phyloP scores from a whole-genome alignment of 2,888 invertebrate species.

The Sarcophaga caerulescens region DNA sequence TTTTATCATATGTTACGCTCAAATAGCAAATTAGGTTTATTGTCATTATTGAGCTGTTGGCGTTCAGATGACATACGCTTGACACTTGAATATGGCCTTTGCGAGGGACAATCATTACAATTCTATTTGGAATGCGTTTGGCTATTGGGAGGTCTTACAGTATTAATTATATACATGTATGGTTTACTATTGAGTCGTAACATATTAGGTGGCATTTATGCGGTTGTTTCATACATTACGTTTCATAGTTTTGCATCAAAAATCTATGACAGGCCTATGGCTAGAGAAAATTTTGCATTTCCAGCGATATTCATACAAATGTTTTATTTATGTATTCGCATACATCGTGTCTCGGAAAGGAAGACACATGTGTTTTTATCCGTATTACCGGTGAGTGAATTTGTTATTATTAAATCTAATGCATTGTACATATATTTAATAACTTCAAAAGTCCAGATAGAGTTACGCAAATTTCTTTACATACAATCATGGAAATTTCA shows the following conservation, averaged over 20 bases:
- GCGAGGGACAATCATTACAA: conserved; percentile 89
- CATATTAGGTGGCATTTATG: conserved; percentile 87
- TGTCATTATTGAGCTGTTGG: conserved; percentile 73
- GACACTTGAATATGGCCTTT: conserved; percentile 77
- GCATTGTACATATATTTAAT: no score
- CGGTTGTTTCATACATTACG: conserved; percentile 88
- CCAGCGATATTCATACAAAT: conserved; percentile 90
- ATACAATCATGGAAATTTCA: no score
- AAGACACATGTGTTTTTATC: conserved; percentile 68
- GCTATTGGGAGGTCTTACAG: conserved; percentile 87
- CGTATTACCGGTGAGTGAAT: not conserved
- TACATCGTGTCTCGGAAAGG: conserved; percentile 78
- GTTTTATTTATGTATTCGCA: conserved; percentile 84
- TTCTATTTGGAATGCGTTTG: conserved; percentile 92
- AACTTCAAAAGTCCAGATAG: no score
- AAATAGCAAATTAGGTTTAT: conserved; percentile 58
- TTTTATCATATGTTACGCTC: conserved; percentile 75
- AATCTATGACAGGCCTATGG: conserved; percentile 92
- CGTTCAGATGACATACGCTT: conserved; percentile 69
- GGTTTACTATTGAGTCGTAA: conserved; percentile 87
- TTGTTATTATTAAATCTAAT: no score
- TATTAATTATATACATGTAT: conserved; percentile 86
- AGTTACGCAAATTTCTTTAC: no score
- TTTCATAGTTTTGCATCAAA: conserved; percentile 92
- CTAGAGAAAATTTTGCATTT: conserved; percentile 92